Conservation (phyloP, 2,888 invertebrate species). For the Clepsis dumicolana region DNA sequence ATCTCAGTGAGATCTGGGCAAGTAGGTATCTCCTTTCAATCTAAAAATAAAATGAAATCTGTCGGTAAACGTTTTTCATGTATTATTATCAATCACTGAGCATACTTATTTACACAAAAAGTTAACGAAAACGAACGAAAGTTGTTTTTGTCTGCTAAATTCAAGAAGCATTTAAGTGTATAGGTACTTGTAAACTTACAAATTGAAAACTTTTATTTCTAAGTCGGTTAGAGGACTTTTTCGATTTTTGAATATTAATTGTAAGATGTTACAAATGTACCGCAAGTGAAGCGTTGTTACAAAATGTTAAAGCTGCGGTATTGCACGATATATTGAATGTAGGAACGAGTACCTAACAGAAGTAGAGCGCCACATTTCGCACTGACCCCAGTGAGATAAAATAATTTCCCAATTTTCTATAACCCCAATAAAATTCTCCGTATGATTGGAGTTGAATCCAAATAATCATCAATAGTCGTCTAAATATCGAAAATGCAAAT, state of each 20-base stretch:
- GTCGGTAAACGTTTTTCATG: too few species aligned
- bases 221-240: not conserved
- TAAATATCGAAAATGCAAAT: not conserved
- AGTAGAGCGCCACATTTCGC: not conserved
- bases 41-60: too few species aligned
- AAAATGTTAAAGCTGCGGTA: not conserved
- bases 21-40: too few species aligned
- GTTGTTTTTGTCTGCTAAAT: too few species aligned
- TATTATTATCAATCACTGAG: too few species aligned
- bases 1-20: too few species aligned
- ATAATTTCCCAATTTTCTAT: not conserved
- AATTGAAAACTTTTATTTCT: not conserved
- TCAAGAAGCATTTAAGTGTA: too few species aligned
- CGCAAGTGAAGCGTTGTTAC: not conserved
- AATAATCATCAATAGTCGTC: not conserved
- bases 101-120: too few species aligned
- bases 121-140: too few species aligned
- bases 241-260: slow-evolving; percentile 1
- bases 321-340: slow-evolving; percentile 1
- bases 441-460: too few species aligned
- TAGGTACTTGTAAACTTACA: too few species aligned
- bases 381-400: not conserved
- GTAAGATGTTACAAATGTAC: not conserved
- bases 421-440: too few species aligned
- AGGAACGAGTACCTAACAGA: not conserved